phyloP scores from a whole-genome alignment of 1,140 invertebrate genomes.

The Conus ventricosus region DNA sequence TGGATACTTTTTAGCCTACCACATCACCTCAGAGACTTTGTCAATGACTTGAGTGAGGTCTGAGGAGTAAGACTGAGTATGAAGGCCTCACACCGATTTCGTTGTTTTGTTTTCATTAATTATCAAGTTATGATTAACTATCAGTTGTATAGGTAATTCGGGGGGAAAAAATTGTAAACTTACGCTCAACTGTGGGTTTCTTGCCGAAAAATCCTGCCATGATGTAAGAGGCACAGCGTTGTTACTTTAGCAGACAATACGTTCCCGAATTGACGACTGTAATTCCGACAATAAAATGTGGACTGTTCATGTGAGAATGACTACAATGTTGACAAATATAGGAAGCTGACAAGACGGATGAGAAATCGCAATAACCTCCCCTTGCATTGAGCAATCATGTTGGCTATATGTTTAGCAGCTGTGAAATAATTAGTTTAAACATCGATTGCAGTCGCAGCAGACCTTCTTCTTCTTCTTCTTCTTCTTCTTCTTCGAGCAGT shows the following conservation, averaged over 20 bases:
- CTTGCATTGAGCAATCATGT: not conserved
- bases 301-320: not conserved
- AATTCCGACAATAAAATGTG: not conserved
- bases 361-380: not conserved
- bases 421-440: not conserved
- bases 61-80: too few relatives aligned
- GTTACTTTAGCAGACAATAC: not conserved
- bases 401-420: not conserved
- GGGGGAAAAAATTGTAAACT: constrained; percentile 13
- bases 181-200: constrained; percentile 73
- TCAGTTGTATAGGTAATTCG: too few relatives aligned
- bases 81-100: too few relatives aligned
- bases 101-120: too few relatives aligned
- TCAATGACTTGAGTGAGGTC: too few relatives aligned
- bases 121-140: too few relatives aligned
- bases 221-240: not conserved
- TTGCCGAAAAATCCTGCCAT: constrained; percentile 68
- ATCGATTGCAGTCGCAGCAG: too few relatives aligned
- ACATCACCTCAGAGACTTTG: too few relatives aligned
- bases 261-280: not conserved
- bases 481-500: too few relatives aligned
- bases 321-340: constrained; percentile 28
- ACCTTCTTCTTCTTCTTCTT: too few relatives aligned
- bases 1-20: too few relatives aligned
- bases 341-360: constrained; percentile 4